Evolutionary conservation across 1,140 invertebrate species (phyloP), one percentile per base, ranked within the genome.

Genomic region (Charaxes varanes): DNA sequence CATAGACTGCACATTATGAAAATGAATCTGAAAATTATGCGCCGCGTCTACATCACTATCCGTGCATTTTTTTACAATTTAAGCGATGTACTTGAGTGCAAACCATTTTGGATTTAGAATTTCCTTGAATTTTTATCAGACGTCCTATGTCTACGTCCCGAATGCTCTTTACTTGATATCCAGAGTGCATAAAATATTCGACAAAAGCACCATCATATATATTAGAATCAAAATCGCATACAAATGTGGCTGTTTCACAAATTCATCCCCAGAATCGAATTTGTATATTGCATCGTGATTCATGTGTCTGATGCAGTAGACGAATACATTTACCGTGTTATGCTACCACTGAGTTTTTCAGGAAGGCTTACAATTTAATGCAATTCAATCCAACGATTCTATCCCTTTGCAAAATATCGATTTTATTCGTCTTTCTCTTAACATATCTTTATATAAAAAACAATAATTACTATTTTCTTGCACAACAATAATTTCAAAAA

Each of bases 21-120:
- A 81, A 80, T 81, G 68, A 74, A 81, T 81, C 71, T 78, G 54
- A 81, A 81, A 74, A 81, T 81, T 81, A 81, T 81, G 50, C 76
- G 53, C 34, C 46, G 33, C 53, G 44, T 72, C 63, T 71, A 71
- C 49, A 57, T 43, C 56, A 46, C 33, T 55, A 62, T 78, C 69
- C 74, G 68, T 81, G 77, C 77, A 80, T 81, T 81, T 78, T 64
- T 77, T 76, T 77, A 67, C 57, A 53, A 70, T 67, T 63, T 72
- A 65, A 61, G 49, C 63, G 55, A 72, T 74, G 73, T 78, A 76
- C 73, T 78, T 67, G 61, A 70, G 53, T 81, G 77, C 77, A 78
- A 64, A 78, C 62, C 68, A 62, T 65, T 63, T 72, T 54, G 48
- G 71, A 74, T 81, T 81, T 77, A 73, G 48, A 73, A 74, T 81